Conservation (phyloP, 2,888 invertebrate species). For the Pristionchus mayeri region DNA sequence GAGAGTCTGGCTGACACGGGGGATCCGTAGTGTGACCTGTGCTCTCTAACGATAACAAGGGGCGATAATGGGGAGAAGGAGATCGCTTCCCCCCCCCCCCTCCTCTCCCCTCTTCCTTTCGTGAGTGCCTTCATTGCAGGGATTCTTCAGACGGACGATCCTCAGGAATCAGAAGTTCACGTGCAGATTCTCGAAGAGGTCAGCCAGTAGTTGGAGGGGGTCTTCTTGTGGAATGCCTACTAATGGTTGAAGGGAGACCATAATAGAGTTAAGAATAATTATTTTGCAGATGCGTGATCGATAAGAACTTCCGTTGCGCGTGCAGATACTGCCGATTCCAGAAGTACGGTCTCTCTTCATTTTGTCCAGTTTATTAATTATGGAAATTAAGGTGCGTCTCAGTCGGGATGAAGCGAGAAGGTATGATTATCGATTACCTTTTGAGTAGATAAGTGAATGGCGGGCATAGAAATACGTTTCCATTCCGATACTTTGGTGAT, state of each 20-base stretch:
- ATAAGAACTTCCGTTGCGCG: slow-evolving; percentile 76
- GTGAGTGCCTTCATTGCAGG: slow-evolving; percentile 60
- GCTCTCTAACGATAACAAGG: slow-evolving; percentile 20
- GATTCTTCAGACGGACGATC: slow-evolving; percentile 76
- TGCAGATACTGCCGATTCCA: slow-evolving; percentile 75
- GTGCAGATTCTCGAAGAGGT: slow-evolving; percentile 74
- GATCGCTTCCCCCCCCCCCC: background rate
- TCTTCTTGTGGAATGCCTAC: no score
- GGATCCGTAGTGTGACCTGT: slow-evolving; percentile 18
- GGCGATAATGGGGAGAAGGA: background rate
- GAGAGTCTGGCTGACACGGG: background rate
- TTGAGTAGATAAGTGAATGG: no score
- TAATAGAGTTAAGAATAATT: no score
- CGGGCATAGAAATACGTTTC: no score
- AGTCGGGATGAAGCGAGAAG: slow-evolving; percentile 75
- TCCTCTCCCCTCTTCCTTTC: background rate
- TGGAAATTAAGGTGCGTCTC: no score
- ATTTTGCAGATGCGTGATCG: slow-evolving; percentile 71
- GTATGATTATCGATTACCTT: slow-evolving; percentile 52
- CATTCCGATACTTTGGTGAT: background rate
- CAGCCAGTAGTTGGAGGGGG: no score
- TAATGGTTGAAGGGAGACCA: no score
- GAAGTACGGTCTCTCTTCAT: no score
- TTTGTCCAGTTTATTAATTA: no score
- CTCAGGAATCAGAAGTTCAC: slow-evolving; percentile 75